Evolutionary conservation across 2,888 invertebrate genomes (phyloP), one percentile per base, ranked within the genome.

Genomic region (Synanthedon tipuliformis): DNA sequence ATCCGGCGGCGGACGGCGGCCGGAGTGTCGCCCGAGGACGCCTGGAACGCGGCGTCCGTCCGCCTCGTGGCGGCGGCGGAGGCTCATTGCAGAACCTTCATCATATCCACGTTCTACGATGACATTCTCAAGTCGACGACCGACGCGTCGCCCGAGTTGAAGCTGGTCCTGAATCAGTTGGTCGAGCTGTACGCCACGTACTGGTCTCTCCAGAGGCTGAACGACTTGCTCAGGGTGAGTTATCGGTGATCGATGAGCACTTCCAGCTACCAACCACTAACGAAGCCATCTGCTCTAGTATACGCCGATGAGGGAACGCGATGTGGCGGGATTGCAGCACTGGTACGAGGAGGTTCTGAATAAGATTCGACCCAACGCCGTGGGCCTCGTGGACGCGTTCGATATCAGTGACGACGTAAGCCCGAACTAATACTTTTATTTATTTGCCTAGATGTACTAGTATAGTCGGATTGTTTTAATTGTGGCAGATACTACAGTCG

Each of bases 311-410:
- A 64, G 67, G 27, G 75, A 74, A 41, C 64, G 60, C 54, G 73
- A 82, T 54, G 63, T 84, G 3, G 75, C 75, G 13, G 62, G 75
- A 3, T 59, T 94, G 40, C 91, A 92, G 63, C 65, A 71, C 12
- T 90, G 91, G 69, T 72, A 93, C 53, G 91, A 92, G 63, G 80
- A 88, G 49, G 77, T 92, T 15, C 80, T 96, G 53, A 78, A 81
- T 1, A 80, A 84, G 13, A 81, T 96, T 18, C 89, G 95, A 55
- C 93, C 93, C 8, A 92, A 95, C 73, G 94, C 94, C 1, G 91
- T 96, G 2, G 91, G 92, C 1, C 88, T 98, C 52, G 97, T 97
- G 0, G 98, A 98, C 76, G 92, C 95, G 16, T 98, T 97, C 69
- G 97, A 97, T 71, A 90, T 94, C 48, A 88, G 90, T 13, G 96